phyloP scores from a whole-genome alignment of 2,113 vertebrate genomes.

The Synchiropus splendidus region DNA sequence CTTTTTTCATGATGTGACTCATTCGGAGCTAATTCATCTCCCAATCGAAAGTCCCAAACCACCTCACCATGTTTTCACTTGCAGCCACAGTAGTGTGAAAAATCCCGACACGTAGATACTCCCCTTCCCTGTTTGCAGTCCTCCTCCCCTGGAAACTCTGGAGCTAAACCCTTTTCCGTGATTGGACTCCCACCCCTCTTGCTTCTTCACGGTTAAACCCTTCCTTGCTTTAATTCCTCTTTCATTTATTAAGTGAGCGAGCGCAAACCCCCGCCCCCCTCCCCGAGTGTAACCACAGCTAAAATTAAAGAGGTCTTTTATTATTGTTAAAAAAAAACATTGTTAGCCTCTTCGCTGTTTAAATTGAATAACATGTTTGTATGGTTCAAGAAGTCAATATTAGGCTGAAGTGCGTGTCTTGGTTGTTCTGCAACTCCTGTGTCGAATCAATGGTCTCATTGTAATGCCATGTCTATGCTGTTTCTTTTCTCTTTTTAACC shows the following conservation, averaged over 20 bases:
- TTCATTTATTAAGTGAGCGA: constrained; percentile 17
- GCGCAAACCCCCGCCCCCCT: constrained; percentile 2
- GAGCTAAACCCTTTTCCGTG: constrained; percentile 34
- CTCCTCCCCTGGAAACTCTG: constrained; percentile 41
- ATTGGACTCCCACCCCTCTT: constrained; percentile 32
- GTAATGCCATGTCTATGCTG: constrained; percentile 99
- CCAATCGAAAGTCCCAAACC: not conserved
- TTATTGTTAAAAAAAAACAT: not conserved
- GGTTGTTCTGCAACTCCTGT: constrained; percentile 44
- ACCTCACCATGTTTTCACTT: not conserved
- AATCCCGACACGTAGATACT: constrained; percentile 19
- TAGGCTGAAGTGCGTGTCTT: constrained; percentile 23
- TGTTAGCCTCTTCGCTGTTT: too few relatives aligned
- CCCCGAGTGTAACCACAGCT: too few relatives aligned
- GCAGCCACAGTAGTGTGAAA: constrained; percentile 77
- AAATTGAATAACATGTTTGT: too few relatives aligned
- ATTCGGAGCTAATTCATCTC: constrained; percentile 7
- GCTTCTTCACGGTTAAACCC: constrained; percentile 32
- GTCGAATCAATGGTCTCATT: constrained; percentile 69
- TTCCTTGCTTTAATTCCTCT: constrained; percentile 31
- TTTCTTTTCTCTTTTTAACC: constrained; percentile 99
- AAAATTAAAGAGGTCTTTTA: not conserved
- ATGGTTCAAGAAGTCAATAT: not conserved
- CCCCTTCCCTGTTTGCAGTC: constrained; percentile 6
- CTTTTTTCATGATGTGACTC: constrained; percentile 48